Evolutionary conservation across 1,140 invertebrate genomes (phyloP).

Genomic region (Pseudobourletiella spinata): DNA sequence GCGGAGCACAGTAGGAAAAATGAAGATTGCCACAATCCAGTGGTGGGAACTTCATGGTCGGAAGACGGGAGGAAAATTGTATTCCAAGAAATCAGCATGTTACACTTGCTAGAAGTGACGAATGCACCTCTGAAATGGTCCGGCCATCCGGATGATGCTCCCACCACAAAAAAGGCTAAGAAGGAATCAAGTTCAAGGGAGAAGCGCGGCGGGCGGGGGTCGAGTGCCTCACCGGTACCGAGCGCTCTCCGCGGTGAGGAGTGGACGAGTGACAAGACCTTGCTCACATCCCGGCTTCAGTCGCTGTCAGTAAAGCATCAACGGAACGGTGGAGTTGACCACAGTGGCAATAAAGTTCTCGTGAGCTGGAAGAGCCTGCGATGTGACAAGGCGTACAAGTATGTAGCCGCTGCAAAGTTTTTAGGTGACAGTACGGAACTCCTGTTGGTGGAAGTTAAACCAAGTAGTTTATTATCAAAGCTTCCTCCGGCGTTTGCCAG

Average conservation of each 20-base stretch:
- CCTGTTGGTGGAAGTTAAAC: slow-evolving; percentile 29
- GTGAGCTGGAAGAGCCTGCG: background rate
- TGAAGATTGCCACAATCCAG: slow-evolving; percentile 17
- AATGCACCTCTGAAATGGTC: background rate
- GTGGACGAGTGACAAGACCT: background rate
- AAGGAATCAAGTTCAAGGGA: background rate
- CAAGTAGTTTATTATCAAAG: slow-evolving; percentile 21
- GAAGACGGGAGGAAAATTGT: slow-evolving; percentile 3
- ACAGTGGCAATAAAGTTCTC: background rate
- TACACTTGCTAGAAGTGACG: slow-evolving; percentile 25
- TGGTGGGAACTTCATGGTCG: slow-evolving; percentile 26
- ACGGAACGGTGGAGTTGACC: background rate
- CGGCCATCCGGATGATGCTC: background rate
- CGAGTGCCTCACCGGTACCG: background rate
- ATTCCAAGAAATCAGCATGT: slow-evolving; percentile 18
- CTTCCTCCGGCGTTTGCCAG: slow-evolving; percentile 33
- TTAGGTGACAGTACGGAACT: slow-evolving; percentile 22
- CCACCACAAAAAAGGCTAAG: background rate
- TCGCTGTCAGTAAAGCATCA: too few species aligned
- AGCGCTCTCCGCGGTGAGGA: background rate
- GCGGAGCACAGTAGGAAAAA: background rate
- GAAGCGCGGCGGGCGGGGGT: background rate
- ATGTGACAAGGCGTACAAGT: slow-evolving; percentile 22
- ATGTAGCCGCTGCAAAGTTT: slow-evolving; percentile 23
- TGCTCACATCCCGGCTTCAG: background rate